Base-by-base conservation (phyloP, 2,113 vertebrate genomes). In the Cynocephalus volans region DNA sequence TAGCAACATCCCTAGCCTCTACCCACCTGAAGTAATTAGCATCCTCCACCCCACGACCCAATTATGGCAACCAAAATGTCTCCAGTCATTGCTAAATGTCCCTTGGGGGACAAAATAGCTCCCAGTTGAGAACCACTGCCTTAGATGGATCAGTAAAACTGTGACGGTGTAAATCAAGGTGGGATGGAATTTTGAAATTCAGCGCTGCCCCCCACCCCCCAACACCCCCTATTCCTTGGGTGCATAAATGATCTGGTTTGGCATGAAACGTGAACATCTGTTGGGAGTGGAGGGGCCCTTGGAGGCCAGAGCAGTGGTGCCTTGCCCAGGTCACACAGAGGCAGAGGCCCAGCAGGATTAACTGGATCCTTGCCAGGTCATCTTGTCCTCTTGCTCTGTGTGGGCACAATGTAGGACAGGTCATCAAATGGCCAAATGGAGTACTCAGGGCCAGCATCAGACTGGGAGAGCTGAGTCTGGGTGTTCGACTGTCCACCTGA, bases 401-500 rank as follows among this genome's bases (percentile, higher is more conserved):
- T 33, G 48, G 64, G 6, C 58, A 5, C 0, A 2, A 11, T 18
- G 41, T 4, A 14, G 26, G 76, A 24, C 52, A 3, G 28, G 65
- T 24, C 9, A 12, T 56, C 82, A 19, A 0, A 8, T 36, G 81
- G 31, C 7, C 45, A 14, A 28, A 0, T 26, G 67, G n/a, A 33
- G 73, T 3, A 12, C 11, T 0, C 0, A 3, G 77, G 87, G 6
- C 70, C 48, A 8, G 50, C 1, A 0, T 45, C 6, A 2, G 50
- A 31, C 45, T 33, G n/a, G 36, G 92, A 21, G 56, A 28, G 64
- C 0, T 15, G 75, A 70, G 52, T 21, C 28, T 10, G 48, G 21
- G 1, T 0, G n/a, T 33, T 19, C 0, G 12, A 12, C 48, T 3
- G 33, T 31, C n/a, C 1, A 2, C 13, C 58, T 26, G 0, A 3